Percentiles rank a stretch among this genome's conserved stretches.
phyloP scores from a whole-genome alignment of 2,113 vertebrate species.

The Zingel zingel region DNA sequence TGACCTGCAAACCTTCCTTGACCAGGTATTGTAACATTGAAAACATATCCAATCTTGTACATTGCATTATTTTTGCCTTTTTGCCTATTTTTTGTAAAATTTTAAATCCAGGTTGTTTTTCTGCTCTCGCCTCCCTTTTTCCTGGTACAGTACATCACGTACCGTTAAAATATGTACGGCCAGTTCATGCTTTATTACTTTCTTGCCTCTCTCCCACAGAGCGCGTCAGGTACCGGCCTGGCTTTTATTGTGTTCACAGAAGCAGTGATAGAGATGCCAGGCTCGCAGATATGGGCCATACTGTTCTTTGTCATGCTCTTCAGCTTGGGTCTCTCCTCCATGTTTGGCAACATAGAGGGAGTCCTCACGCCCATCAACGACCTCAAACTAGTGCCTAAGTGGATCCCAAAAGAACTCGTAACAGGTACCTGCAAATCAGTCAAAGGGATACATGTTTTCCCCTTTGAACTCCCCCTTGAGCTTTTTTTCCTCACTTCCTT shows the following conservation, averaged over 20 bases:
- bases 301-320: conserved; percentile 96
- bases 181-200: not conserved
- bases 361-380: conserved; percentile 89
- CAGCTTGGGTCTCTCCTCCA: conserved; percentile 92
- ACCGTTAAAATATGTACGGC: conserved; percentile 84
- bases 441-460: not conserved
- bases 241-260: conserved; percentile 94
- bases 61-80: not conserved
- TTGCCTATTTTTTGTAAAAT: no score
- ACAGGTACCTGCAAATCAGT: conserved; percentile 83
- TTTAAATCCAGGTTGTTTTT: not conserved
- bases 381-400: conserved; percentile 83
- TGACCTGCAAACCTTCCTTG: conserved; percentile 87
- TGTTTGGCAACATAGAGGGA: conserved; percentile 93
- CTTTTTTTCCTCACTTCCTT: conserved; percentile 2
- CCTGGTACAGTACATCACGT: conserved; percentile 76
- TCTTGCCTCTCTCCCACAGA: conserved; percentile 75
- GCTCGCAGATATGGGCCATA: conserved; percentile 89
- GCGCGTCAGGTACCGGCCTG: conserved; percentile 91
- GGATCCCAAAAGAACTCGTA: conserved; percentile 77
- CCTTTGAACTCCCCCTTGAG: not conserved
- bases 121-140: not conserved
- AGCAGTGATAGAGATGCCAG: conserved; percentile 90
- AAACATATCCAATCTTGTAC: not conserved
- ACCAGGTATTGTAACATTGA: conserved; percentile 84